These are phyloP conservation scores for Isichthys henryi DNA, from an alignment of 2,113 vertebrate species.

Conservation along the genomic window DNA sequence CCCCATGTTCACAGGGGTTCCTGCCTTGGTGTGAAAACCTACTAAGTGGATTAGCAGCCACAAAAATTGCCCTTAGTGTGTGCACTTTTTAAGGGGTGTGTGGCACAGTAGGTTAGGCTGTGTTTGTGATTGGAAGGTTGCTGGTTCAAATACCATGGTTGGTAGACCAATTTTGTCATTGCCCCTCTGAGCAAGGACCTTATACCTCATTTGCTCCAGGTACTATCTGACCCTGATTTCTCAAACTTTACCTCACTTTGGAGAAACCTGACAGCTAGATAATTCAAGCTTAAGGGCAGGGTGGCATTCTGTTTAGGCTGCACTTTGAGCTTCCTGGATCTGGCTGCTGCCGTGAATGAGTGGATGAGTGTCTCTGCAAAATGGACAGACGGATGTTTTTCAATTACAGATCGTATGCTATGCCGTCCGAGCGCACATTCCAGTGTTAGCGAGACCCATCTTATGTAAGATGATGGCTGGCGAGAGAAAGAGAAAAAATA, in stretches of 20 bases:
- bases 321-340: neutral
- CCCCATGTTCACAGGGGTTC: neutral
- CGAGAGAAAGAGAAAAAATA: constrained; percentile 25
- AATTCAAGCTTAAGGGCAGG: neutral
- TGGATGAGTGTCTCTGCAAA: neutral
- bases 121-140: neutral
- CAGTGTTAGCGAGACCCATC: neutral
- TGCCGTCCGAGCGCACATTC: constrained; percentile 2
- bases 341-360: neutral
- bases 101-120: neutral
- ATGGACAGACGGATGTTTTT: neutral
- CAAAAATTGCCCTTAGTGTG: neutral
- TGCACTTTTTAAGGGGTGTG: neutral
- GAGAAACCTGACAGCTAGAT: neutral
- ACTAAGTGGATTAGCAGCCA: neutral
- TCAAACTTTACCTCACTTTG: neutral
- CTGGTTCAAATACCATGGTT: neutral
- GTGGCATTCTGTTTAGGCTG: neutral
- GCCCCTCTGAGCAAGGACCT: neutral
- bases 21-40: neutral
- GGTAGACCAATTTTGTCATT: neutral
- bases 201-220: neutral
- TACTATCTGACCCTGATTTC: too few species aligned
- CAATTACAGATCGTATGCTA: neutral
- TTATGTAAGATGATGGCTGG: constrained; percentile 8